Evolutionary conservation across 2,113 vertebrate species (phyloP).

Genomic region (Larimichthys crocea): DNA sequence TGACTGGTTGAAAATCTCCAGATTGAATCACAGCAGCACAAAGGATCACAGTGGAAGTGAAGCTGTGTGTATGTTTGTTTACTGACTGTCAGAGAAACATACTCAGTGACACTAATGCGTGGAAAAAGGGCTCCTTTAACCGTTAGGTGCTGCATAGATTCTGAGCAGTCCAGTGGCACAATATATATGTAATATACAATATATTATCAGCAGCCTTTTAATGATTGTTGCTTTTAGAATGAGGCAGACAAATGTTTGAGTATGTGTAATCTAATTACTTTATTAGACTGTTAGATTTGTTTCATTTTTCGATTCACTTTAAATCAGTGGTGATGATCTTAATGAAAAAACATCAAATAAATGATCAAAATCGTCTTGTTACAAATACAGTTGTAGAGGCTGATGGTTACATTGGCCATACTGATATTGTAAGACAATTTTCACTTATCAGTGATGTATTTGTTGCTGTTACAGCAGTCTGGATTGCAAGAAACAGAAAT

Average conservation of each 20-base stretch:
- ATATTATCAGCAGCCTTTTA: background rate
- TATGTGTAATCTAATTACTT: background rate
- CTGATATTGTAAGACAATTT: background rate
- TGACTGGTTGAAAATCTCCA: slow-evolving; percentile 8
- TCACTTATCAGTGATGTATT: background rate
- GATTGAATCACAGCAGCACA: slow-evolving; percentile 2
- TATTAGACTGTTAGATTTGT: background rate
- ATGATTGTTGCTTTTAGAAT: background rate
- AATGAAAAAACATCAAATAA: background rate
- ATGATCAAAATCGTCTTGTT: too few species aligned
- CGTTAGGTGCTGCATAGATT: background rate
- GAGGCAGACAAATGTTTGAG: background rate
- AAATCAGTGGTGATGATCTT: background rate
- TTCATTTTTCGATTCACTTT: background rate
- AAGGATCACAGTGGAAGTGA: background rate
- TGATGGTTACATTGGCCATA: background rate
- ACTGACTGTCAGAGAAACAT: background rate
- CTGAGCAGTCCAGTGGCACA: background rate
- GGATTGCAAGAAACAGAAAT: background rate
- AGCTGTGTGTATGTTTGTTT: slow-evolving; percentile 1
- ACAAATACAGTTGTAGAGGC: too few species aligned
- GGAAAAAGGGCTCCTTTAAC: background rate
- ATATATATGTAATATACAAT: background rate
- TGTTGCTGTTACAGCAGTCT: background rate
- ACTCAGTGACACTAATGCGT: background rate